phyloP scores from a whole-genome alignment of 2,888 invertebrate genomes.

The Meandrusa payeni region DNA sequence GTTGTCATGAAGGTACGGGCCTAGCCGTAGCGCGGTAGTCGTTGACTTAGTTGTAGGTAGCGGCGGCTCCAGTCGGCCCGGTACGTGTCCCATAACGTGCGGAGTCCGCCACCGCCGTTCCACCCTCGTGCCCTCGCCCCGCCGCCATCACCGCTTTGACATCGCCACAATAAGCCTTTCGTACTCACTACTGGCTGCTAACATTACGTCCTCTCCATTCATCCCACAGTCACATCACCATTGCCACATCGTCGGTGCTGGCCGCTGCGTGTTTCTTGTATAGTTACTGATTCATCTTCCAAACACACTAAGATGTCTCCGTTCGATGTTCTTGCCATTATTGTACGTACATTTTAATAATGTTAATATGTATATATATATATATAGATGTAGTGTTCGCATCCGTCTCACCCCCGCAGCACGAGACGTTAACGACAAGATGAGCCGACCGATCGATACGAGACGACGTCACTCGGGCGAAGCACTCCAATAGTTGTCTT shows the following conservation, averaged over 20 bases:
- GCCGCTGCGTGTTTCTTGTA: not conserved
- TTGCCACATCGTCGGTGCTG: not conserved
- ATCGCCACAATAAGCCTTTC: not conserved
- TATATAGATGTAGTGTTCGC: no score
- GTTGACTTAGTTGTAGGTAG: conserved; percentile 67
- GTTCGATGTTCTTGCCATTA: conserved; percentile 9
- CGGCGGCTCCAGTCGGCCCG: conserved; percentile 50
- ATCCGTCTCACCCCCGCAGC: not conserved
- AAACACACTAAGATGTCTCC: conserved; percentile 1
- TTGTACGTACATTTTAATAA: not conserved
- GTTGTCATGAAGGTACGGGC: conserved; percentile 77
- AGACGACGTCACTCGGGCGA: conserved; percentile 11
- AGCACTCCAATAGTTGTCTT: no score
- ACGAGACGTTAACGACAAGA: conserved; percentile 10
- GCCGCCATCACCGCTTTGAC: conserved; percentile 27
- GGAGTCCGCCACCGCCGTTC: conserved; percentile 35
- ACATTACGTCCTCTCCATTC: conserved; percentile 2
- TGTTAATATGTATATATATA: not conserved
- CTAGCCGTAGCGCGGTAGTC: conserved; percentile 66
- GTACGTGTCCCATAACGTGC: conserved; percentile 52
- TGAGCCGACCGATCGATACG: conserved; percentile 16
- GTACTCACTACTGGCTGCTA: not conserved
- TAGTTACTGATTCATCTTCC: conserved; percentile 1
- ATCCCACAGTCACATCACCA: conserved; percentile 6
- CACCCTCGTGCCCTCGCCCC: conserved; percentile 32